phyloP scores from a whole-genome alignment of 2,888 invertebrate genomes.

The Andrena fulva region DNA sequence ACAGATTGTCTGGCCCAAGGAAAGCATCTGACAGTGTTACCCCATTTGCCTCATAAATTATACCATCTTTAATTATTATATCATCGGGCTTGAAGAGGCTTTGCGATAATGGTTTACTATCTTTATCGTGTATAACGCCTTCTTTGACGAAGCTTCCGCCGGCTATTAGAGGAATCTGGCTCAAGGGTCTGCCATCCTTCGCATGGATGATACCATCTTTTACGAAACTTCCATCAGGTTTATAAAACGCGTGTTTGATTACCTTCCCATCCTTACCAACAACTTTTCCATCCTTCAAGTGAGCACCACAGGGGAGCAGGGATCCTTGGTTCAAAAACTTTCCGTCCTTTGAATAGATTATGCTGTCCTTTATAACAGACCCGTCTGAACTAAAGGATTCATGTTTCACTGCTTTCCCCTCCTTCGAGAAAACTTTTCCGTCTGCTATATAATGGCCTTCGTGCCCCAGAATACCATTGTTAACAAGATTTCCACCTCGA shows the following conservation, averaged over 20 bases:
- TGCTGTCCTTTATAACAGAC: constrained; percentile 79
- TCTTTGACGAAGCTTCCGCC: constrained; percentile 79
- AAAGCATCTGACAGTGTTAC: constrained; percentile 72
- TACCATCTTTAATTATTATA: constrained; percentile 78
- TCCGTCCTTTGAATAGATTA: constrained; percentile 79
- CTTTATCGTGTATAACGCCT: constrained; percentile 76
- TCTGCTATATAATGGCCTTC: constrained; percentile 79
- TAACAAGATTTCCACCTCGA: constrained; percentile 77
- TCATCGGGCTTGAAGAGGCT: constrained; percentile 80
- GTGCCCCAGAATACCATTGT: constrained; percentile 78
- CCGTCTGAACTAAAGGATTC: constrained; percentile 82
- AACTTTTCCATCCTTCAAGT: constrained; percentile 81
- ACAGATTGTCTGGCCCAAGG: constrained; percentile 77
- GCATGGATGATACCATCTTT: constrained; percentile 80
- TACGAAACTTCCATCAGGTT: constrained; percentile 81
- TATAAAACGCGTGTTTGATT: constrained; percentile 80
- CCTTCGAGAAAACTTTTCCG: constrained; percentile 80
- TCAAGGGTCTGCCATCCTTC: constrained; percentile 77
- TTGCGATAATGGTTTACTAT: constrained; percentile 76
- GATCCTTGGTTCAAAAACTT: constrained; percentile 81
- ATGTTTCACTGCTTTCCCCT: constrained; percentile 80
- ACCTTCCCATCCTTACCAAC: constrained; percentile 81
- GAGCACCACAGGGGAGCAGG: constrained; percentile 78
- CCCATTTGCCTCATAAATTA: constrained; percentile 74
- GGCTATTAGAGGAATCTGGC: constrained; percentile 79